A percentile compares a stretch with the other conserved stretches of the same genome.
phyloP scores from a whole-genome alignment of 2,888 invertebrate species.

The Tetragnatha montana region DNA sequence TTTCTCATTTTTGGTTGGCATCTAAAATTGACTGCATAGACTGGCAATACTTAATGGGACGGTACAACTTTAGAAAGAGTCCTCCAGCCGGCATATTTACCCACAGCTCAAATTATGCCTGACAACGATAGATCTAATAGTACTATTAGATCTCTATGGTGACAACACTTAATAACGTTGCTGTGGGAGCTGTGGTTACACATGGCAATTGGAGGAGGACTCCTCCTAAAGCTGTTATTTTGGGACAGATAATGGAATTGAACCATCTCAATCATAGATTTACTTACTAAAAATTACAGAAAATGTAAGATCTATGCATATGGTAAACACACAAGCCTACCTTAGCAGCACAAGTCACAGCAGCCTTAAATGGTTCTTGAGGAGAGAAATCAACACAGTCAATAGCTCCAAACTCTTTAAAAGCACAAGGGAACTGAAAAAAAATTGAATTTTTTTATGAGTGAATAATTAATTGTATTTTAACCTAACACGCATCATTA shows the following conservation, averaged over 20 bases:
- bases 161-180: too few species aligned
- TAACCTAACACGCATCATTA: neutral
- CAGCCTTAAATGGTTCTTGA: conserved; percentile 91
- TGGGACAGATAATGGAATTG: too few species aligned
- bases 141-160: too few species aligned
- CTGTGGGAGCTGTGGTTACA: too few species aligned
- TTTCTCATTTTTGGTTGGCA: too few species aligned
- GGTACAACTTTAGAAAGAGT: too few species aligned
- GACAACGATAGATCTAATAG: too few species aligned
- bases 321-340: conserved; percentile 78
- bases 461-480: neutral
- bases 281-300: neutral
- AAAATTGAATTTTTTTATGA: neutral
- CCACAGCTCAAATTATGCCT: too few species aligned
- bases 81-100: too few species aligned
- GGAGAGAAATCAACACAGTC: conserved; percentile 79
- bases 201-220: too few species aligned
- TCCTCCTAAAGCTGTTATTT: neutral
- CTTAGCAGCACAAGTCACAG: conserved; percentile 92
- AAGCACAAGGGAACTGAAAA: conserved; percentile 63
- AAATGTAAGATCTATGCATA: neutral
- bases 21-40: too few species aligned
- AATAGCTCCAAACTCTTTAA: conserved; percentile 69
- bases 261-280: neutral
- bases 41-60: too few species aligned